Base-by-base conservation (phyloP, 1,140 invertebrate genomes). In the Belonocnema kinseyi region DNA sequence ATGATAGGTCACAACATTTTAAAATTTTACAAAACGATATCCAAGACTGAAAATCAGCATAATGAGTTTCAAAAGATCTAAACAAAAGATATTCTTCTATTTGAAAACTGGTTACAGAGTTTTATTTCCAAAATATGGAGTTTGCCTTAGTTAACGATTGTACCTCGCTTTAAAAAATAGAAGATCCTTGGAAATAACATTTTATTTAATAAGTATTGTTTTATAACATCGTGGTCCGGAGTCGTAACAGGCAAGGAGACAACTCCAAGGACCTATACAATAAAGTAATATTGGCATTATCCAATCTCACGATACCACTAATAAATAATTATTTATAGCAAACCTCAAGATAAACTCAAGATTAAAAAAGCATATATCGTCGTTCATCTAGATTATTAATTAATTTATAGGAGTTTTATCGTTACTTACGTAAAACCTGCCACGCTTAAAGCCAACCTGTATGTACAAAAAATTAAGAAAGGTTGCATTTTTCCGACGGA, bases 401-500 rank as follows among this genome's bases (percentile, higher is more conserved):
- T 66, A 66, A 66, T 66, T 66, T 66, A 40, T 40, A n/a, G 33
- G 7, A 66, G 61, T 33, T 66, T 66, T 66, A 66, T 66, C 61
- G 14, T 66, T 66, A 46, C 33, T 66, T 66, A 40, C 61, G 33
- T 1, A 3, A n/a, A 66, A 33, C 33, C 58, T 14, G n/a, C 16
- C 3, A 7, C 58, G 58, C 40, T 66, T 66, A 40, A 66, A 66
- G 6, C 6, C 26, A 40, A 21, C 58, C 58, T 66, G 26, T 3
- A 4, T 13, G 16, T 33, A 40, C 1, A 14, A 66, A 33, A 26
- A 2, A 33, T 33, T 33, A 33, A 11, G 10, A 11, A 46, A 46
- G 40, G 40, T 46, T 46, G 40, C 4, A 46, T 46, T 46, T 7
- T 46, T 11, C 40, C 40, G 11, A 46, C 10, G 7, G 40, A 1